Conservation (phyloP, 2,888 invertebrate species). For the Leucania comma region DNA sequence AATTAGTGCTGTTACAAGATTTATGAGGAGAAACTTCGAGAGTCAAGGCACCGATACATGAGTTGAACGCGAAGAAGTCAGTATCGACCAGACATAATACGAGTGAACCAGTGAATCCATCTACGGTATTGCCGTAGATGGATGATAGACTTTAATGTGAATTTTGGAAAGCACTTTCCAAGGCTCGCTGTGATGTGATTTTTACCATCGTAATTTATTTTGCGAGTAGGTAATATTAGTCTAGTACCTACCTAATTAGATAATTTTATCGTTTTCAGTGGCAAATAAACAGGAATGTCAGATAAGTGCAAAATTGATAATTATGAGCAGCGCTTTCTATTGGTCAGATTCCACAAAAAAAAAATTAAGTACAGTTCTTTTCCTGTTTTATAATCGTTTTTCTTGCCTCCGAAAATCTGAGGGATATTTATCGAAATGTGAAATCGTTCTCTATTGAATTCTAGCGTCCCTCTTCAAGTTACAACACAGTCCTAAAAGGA, state of each 20-base stretch:
- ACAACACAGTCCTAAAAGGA: conserved; percentile 12
- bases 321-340: not conserved
- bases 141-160: not conserved
- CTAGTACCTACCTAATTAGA: conserved; percentile 1
- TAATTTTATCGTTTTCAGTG: conserved; percentile 17
- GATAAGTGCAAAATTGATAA: conserved; percentile 29
- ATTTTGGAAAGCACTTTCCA: not conserved
- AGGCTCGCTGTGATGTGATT: not conserved
- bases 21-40: conserved; percentile 27
- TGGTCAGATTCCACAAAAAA: not conserved
- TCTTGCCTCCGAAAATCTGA: not conserved
- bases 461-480: not conserved
- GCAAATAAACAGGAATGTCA: conserved; percentile 24
- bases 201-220: not conserved
- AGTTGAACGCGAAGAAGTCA: conserved; percentile 27
- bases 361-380: no score
- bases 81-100: conserved; percentile 2
- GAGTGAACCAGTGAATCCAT: no score
- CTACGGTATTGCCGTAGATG: not conserved
- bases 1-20: not conserved
- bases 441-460: not conserved
- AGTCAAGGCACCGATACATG: conserved; percentile 22
- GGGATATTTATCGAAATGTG: not conserved
- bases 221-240: not conserved
- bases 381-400: not conserved